Percentiles rank a stretch among this genome's conserved stretches.
These are phyloP conservation scores for Pandemis corylana DNA, from an alignment of 2,888 invertebrate species.

Conservation along the genomic window DNA sequence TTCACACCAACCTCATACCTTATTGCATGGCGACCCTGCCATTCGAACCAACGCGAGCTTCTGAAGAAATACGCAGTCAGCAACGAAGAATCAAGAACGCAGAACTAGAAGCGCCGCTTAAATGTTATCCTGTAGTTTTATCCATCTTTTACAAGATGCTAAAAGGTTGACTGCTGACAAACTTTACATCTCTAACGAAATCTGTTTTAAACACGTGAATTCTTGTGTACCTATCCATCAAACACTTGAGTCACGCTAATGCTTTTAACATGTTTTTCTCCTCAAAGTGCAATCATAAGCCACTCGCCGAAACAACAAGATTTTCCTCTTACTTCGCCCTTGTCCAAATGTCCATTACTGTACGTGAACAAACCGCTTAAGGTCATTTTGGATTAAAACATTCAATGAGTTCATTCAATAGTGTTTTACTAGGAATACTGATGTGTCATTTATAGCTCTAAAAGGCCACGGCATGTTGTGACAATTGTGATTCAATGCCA, in stretches of 20 bases:
- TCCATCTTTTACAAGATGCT: too few relatives aligned
- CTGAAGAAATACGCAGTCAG: too few relatives aligned
- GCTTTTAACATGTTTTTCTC: constrained; percentile 19
- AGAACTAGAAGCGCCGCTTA: too few relatives aligned
- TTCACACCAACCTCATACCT: too few relatives aligned
- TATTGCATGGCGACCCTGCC: too few relatives aligned
- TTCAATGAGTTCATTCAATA: constrained; percentile 40
- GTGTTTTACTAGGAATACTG: constrained; percentile 51
- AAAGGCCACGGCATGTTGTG: constrained; percentile 21
- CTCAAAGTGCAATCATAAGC: constrained; percentile 8
- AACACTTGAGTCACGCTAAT: constrained; percentile 9
- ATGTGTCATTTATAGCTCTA: constrained; percentile 48
- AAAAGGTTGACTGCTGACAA: too few relatives aligned
- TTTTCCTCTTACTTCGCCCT: constrained; percentile 27
- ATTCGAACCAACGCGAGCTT: too few relatives aligned
- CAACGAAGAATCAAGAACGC: too few relatives aligned
- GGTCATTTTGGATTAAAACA: constrained; percentile 48
- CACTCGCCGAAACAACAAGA: constrained; percentile 20
- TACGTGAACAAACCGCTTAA: constrained; percentile 44
- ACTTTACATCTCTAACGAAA: too few relatives aligned
- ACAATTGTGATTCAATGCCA: constrained; percentile 33
- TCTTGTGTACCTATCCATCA: constrained; percentile 1
- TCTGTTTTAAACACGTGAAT: too few relatives aligned
- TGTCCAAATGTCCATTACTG: neutral
- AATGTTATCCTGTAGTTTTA: too few relatives aligned